Conservation (phyloP, 2,113 vertebrate genomes). For the Helogale parvula region DNA sequence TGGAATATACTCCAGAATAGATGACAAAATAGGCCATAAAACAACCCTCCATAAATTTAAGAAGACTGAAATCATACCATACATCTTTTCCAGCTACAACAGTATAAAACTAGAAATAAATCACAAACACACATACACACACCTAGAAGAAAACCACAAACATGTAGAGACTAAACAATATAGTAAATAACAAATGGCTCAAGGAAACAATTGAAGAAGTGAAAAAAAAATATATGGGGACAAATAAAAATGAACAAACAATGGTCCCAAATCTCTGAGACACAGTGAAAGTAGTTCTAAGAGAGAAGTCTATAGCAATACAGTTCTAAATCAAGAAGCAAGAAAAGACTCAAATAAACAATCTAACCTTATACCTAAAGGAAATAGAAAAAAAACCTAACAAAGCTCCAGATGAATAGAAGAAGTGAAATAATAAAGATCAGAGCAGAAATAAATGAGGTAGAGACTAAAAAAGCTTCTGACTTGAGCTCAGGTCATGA, state of each 20-base stretch:
- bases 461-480: neutral
- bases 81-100: neutral
- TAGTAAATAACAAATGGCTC: neutral
- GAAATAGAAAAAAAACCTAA: neutral
- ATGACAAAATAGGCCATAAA: neutral
- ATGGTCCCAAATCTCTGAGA: neutral
- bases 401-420: neutral
- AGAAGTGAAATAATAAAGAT: neutral
- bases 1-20: neutral
- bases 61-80: neutral
- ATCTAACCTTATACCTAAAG: neutral
- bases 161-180: neutral
- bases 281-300: neutral
- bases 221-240: neutral
- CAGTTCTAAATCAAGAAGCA: neutral
- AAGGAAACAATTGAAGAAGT: neutral
- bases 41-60: neutral
- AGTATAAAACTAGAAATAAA: neutral
- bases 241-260: neutral
- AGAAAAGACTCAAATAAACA: neutral
- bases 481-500: no score
- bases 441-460: neutral
- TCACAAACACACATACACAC: neutral
- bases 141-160: neutral
- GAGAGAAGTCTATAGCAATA: neutral